A percentile compares a stretch with the other conserved stretches of the same genome.
Conservation (phyloP, 1,140 invertebrate species). For the Hydropsyche tenuis region DNA sequence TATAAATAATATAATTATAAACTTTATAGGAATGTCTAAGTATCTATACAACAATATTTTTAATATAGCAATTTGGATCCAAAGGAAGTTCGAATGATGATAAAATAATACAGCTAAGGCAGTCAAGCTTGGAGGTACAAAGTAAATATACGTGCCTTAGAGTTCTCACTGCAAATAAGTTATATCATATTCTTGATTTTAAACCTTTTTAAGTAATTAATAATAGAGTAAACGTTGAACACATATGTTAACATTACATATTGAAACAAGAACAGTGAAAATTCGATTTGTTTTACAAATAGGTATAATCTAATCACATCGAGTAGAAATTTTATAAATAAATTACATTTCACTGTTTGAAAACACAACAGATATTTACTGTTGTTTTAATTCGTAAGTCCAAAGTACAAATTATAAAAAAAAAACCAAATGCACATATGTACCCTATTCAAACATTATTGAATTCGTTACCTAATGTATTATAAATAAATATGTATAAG, state of each 20-base stretch:
- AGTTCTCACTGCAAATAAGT: neutral
- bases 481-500: no score
- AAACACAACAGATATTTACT: no score
- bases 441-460: no score
- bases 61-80: constrained; percentile 30
- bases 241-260: constrained; percentile 15
- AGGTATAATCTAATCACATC: no score
- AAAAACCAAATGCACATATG: no score
- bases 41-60: constrained; percentile 46
- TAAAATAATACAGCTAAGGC: constrained; percentile 10
- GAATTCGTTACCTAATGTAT: no score
- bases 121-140: constrained; percentile 9
- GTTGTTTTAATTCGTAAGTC: no score
- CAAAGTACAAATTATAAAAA: no score
- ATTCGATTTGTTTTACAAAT: no score
- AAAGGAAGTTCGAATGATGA: neutral
- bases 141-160: neutral
- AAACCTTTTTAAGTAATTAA: no score
- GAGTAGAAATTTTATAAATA: no score
- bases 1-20: constrained; percentile 47
- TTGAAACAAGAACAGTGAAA: neutral
- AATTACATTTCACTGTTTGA: no score
- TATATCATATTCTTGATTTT: neutral
- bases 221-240: neutral
- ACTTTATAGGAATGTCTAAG: constrained; percentile 50